phyloP scores from a whole-genome alignment of 2,113 vertebrate species.

The Aptenodytes forsteri region DNA sequence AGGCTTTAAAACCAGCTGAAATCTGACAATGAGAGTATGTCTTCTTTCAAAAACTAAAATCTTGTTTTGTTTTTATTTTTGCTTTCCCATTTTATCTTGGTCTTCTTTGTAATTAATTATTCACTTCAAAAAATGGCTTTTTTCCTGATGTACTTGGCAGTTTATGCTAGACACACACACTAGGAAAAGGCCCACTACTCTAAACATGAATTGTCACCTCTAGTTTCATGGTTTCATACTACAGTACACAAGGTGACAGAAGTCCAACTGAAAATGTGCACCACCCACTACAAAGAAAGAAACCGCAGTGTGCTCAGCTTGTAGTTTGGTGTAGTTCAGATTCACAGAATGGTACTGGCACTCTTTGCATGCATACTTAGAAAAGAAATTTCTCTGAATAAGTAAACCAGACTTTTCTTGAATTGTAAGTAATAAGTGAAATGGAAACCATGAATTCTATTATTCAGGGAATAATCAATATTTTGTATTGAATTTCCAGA shows the following conservation, averaged over 20 bases:
- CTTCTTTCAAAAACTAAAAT: neutral
- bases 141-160: neutral
- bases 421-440: neutral
- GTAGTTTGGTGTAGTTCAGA: neutral
- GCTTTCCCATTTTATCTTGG: neutral
- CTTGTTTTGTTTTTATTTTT: neutral
- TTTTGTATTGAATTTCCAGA: neutral
- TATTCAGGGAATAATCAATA: neutral
- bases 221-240: neutral
- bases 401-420: neutral
- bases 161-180: neutral
- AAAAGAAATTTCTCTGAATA: neutral
- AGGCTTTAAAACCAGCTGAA: neutral
- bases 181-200: neutral
- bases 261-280: neutral
- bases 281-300: neutral
- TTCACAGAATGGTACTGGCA: neutral
- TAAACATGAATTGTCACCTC: too few species aligned
- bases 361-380: neutral
- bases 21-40: neutral
- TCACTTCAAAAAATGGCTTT: neutral
- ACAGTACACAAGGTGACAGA: neutral
- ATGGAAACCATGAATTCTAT: neutral
- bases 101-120: neutral
- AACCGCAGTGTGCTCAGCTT: neutral